Evolutionary conservation across 2,888 invertebrate species (phyloP), one percentile per base, ranked within the genome.

Genomic region (Scotopteryx bipunctaria): DNA sequence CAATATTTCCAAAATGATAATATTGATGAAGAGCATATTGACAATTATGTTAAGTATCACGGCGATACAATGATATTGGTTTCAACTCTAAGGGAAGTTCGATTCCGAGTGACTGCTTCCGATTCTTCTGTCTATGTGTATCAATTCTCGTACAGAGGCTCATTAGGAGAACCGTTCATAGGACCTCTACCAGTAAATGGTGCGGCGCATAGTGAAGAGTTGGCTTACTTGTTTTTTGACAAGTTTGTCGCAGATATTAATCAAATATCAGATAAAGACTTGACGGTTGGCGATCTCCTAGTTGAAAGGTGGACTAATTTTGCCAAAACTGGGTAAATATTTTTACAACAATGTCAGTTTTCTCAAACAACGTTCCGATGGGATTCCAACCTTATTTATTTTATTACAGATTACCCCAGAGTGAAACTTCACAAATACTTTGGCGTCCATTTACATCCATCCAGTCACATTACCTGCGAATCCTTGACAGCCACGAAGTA

Each of bases 231-330:
- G 52, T 85, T 89, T 42, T 58, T 76, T 27, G 65, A 71, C 8
- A 27, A 63, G 2, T 57, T 77, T 25, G 64, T 71, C 8, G 27
- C 64, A 2, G 40, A 60, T n/a, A 51, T 62, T 16, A 46, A 47
- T 2, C 44, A 53, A 11, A 54, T 63, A 25, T 37, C 66, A 15
- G 42, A 44, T 2, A 65, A 59, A 45, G 88, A 89, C 56, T 58
- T 74, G 6, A 57, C 60, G 1, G 63, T 89, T 27, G 71, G 72
- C 23, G 73, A 86, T 5, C 73, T 85, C 46, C 63, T 89, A 2
- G 64, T 85, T 11, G 84, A 87, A 51, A 73, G 89, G 8, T 89
- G 88, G 88, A 83, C 84, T 0, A 86, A 81, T 50, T 89, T 89
- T 63, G 87, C 83, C 15, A 86, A 78, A 68, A 70, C 65, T 42